These are phyloP conservation scores for Platorchestia sp. DNA, from an alignment of 1,140 invertebrate genomes.

Conservation along the genomic window DNA sequence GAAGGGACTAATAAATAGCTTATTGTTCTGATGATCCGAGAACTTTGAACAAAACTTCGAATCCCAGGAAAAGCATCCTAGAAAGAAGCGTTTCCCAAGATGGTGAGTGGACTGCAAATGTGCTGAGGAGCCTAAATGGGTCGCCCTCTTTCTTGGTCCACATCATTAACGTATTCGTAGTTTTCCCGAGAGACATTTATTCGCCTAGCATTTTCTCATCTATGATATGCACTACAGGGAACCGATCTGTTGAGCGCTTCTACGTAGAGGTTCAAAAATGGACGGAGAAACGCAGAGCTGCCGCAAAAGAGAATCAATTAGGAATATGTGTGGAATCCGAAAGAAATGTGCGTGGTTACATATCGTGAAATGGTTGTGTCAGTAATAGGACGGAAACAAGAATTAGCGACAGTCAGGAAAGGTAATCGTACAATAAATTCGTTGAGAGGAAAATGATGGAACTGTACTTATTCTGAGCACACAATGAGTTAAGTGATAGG, in stretches of 20 bases:
- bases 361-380: no score
- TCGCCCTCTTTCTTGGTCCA: slow-evolving; percentile 37
- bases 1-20: slow-evolving; percentile 41
- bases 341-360: background rate
- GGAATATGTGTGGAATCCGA: background rate
- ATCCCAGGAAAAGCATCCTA: background rate
- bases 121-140: background rate
- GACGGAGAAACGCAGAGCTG: slow-evolving; percentile 43
- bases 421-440: background rate
- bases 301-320: slow-evolving; percentile 32
- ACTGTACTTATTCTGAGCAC: background rate
- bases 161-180: background rate
- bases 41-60: slow-evolving; percentile 39
- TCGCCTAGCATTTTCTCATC: slow-evolving; percentile 27
- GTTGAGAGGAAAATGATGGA: background rate
- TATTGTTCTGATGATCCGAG: slow-evolving; percentile 23
- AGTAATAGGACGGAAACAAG: background rate
- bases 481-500: background rate
- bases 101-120: background rate
- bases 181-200: background rate
- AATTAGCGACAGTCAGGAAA: background rate
- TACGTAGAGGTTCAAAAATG: slow-evolving; percentile 52
- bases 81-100: background rate
- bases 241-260: slow-evolving; percentile 51
- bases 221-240: slow-evolving; percentile 54